A percentile compares a stretch with the other conserved stretches of the same genome.
phyloP scores from a whole-genome alignment of 2,797 vertebrate genomes.

The Dermochelys coriacea region DNA sequence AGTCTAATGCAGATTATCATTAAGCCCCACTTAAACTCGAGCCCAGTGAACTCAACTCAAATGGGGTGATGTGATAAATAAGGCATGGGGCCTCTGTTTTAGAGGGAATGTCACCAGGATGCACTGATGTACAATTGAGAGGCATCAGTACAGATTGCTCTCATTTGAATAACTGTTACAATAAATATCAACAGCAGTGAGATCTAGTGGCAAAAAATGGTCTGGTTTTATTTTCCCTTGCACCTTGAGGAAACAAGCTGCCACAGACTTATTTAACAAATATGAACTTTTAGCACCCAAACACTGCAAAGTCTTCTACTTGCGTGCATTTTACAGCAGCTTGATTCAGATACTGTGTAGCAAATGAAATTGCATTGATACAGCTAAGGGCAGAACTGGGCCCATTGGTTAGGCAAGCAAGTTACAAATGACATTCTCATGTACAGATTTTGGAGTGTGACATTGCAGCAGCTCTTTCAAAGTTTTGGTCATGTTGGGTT shows the following conservation, averaged over 20 bases:
- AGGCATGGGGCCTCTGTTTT: neutral
- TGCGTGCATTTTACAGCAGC: neutral
- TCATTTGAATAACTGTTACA: neutral
- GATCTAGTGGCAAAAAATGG: neutral
- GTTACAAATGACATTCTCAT: constrained; percentile 25
- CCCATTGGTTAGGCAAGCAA: neutral
- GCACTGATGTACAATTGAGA: neutral
- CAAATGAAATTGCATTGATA: neutral
- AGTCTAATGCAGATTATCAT: neutral
- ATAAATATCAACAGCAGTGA: neutral
- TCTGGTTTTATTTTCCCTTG: neutral
- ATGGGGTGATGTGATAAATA: neutral
- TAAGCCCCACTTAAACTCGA: neutral
- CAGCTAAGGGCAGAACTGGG: neutral
- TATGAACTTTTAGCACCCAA: constrained; percentile 14
- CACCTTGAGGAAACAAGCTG: neutral
- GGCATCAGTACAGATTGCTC: neutral
- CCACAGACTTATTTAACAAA: constrained; percentile 17
- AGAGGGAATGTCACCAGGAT: neutral
- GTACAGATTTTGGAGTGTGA: neutral
- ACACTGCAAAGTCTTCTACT: constrained; percentile 1
- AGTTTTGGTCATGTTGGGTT: neutral
- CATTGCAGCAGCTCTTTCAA: neutral
- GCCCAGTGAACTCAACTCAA: neutral
- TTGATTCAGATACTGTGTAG: neutral